These are phyloP conservation scores for Benitochromis conjunctus DNA, from an alignment of 2,113 vertebrate species.

Conservation along the genomic window DNA sequence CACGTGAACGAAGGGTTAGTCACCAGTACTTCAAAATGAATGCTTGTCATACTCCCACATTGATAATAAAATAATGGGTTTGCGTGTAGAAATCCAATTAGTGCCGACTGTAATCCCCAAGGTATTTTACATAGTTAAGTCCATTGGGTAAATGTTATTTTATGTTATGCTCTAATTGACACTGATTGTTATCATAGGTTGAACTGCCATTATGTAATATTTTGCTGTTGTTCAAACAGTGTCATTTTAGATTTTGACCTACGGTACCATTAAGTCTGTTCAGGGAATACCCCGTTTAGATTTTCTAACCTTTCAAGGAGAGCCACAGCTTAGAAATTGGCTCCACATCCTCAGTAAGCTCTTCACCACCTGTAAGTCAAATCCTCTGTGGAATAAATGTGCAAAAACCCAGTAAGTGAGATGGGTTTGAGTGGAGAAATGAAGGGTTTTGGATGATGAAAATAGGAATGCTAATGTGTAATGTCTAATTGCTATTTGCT, in stretches of 20 bases:
- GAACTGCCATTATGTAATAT: background rate
- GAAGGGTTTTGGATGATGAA: conserved; percentile 42
- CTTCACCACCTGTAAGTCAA: conserved; percentile 61
- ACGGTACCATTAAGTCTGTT: conserved; percentile 23
- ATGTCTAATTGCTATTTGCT: conserved; percentile 63
- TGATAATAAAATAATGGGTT: background rate
- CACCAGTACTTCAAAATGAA: background rate
- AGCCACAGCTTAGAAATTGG: conserved; percentile 44
- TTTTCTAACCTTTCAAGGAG: conserved; percentile 61
- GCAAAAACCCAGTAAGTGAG: conserved; percentile 37
- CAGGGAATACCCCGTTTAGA: conserved; percentile 37
- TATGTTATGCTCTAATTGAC: conserved; percentile 3
- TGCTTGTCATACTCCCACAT: background rate
- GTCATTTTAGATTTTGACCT: conserved; percentile 17
- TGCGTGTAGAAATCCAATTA: conserved; percentile 21
- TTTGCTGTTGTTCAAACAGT: background rate
- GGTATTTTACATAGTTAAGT: conserved; percentile 11
- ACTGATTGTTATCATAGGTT: background rate
- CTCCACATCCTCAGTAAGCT: conserved; percentile 40
- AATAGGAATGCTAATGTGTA: conserved; percentile 70
- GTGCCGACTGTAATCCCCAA: conserved; percentile 5
- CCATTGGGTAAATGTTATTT: background rate
- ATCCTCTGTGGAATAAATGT: conserved; percentile 41
- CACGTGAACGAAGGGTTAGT: background rate
- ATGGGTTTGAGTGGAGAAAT: conserved; percentile 24